A percentile compares a stretch with the other conserved stretches of the same genome.
Evolutionary conservation across 2,113 vertebrate species (phyloP).

Genomic region (Copsychus sechellarum): DNA sequence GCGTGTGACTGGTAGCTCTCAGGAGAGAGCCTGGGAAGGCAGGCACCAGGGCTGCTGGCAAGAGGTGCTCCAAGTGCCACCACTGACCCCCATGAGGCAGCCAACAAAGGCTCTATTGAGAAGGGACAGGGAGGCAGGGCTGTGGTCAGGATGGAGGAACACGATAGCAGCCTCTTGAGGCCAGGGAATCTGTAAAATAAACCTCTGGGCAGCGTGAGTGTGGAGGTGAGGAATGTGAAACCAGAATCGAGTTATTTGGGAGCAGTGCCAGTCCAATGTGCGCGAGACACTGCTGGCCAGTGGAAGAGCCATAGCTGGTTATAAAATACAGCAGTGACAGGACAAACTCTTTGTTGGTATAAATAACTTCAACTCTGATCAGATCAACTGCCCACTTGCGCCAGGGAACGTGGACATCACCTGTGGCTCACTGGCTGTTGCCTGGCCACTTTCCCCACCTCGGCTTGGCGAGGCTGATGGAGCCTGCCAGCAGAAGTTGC

Average conservation of each 20-base stretch:
- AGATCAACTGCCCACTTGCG: not conserved
- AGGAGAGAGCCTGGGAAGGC: not conserved
- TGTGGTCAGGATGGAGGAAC: not conserved
- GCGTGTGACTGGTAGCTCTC: not conserved
- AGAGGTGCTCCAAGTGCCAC: not conserved
- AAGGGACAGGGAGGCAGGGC: not conserved
- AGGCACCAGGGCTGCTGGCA: not conserved
- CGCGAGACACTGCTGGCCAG: not conserved
- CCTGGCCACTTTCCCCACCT: not conserved
- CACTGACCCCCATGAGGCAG: not conserved
- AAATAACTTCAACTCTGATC: not conserved
- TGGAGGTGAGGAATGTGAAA: constrained; percentile 62
- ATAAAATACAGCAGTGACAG: not conserved
- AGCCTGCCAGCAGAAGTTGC: not conserved
- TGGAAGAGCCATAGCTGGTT: not conserved
- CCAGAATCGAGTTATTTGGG: not conserved
- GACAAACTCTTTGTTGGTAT: not conserved
- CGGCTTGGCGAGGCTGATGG: accelerated
- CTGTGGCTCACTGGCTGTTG: not conserved
- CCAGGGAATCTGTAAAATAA: constrained; percentile 61
- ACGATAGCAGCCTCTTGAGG: not conserved
- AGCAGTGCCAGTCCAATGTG: not conserved
- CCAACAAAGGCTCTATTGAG: not conserved
- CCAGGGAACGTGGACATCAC: accelerated
- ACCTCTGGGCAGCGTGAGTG: accelerated